Evolutionary conservation across 2,113 vertebrate genomes (phyloP).

Genomic region (Mustelus asterias): DNA sequence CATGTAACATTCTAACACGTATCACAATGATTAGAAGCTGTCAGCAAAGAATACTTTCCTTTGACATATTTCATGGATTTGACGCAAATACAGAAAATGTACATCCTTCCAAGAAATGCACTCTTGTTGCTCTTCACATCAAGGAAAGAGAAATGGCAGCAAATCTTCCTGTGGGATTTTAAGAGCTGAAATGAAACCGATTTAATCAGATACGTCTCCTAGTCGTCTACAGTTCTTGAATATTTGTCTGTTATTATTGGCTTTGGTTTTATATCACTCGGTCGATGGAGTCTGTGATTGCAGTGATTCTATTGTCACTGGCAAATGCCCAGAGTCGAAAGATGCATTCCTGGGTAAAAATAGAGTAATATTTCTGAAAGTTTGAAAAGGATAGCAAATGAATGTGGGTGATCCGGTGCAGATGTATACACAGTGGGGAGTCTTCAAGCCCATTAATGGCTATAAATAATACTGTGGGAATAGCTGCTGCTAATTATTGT

Average conservation of each 20-base stretch:
- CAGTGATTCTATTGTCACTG: background rate
- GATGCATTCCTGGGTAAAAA: constrained; percentile 9
- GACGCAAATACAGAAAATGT: background rate
- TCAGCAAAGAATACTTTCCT: background rate
- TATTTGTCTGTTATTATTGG: background rate
- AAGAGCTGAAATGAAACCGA: background rate
- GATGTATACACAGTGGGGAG: background rate
- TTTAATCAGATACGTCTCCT: background rate
- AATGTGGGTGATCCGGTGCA: background rate
- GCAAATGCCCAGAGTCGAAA: background rate
- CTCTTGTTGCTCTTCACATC: background rate
- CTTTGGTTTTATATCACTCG: background rate
- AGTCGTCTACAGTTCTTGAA: background rate
- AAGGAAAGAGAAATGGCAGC: too few relatives aligned
- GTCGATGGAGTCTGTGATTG: background rate
- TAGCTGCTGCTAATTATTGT: background rate
- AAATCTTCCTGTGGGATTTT: background rate
- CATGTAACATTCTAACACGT: background rate
- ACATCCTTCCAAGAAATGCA: background rate
- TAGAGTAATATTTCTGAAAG: background rate
- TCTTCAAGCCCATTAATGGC: background rate
- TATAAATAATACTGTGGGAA: constrained; percentile 5
- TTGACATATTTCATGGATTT: background rate
- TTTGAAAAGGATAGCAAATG: background rate
- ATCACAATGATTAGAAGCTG: background rate